Conservation (phyloP, 2,113 vertebrate species). For the Brienomyrus longianalis region DNA sequence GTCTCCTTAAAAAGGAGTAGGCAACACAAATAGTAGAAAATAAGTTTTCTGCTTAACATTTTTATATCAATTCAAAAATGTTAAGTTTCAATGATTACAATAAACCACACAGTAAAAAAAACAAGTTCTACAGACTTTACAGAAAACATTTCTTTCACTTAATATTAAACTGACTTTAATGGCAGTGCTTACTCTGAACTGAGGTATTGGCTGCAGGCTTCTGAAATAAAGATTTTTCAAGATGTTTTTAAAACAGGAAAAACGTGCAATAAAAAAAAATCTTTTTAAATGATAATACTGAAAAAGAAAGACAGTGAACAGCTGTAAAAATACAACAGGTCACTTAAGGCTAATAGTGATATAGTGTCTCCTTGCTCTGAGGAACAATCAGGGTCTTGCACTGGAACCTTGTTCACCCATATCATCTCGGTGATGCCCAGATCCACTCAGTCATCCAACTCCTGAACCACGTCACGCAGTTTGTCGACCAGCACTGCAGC, state of each 20-base stretch:
- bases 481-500: conserved; percentile 54
- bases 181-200: background rate
- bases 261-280: background rate
- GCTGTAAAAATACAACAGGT: background rate
- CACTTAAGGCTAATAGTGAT: background rate
- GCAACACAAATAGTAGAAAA: background rate
- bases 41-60: too few relatives aligned
- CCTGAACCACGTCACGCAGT: conserved; percentile 40
- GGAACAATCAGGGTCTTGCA: background rate
- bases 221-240: background rate
- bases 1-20: background rate
- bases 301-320: background rate
- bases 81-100: background rate
- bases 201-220: background rate
- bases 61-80: background rate
- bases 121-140: background rate
- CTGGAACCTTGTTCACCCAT: background rate
- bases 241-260: background rate
- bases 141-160: background rate
- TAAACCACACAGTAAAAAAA: background rate
- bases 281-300: background rate
- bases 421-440: background rate
- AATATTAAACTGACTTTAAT: background rate
- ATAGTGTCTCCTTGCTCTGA: background rate
- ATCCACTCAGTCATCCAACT: conserved; percentile 37